Conservation (phyloP, 2,888 invertebrate genomes). For the Biston stratarius region DNA sequence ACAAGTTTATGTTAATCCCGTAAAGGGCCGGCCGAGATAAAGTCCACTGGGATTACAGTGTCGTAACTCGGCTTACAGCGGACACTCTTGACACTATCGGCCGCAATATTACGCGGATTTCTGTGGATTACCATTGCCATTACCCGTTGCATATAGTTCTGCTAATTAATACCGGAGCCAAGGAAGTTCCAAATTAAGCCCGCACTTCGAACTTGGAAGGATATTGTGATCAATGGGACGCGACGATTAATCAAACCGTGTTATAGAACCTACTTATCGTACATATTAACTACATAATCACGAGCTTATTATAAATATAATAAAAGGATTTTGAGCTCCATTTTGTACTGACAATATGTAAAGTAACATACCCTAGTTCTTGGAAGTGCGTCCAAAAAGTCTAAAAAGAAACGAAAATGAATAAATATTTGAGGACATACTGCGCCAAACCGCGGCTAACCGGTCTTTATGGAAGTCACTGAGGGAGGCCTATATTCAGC, state of each 20-base stretch:
- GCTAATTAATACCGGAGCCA: constrained; percentile 63
- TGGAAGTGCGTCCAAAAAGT: too few species aligned
- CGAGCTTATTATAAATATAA: too few species aligned
- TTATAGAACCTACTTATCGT: neutral
- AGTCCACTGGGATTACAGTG: constrained; percentile 72
- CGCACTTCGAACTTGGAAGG: constrained; percentile 46
- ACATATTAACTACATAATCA: too few species aligned
- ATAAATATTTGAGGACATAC: too few species aligned
- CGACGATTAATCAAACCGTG: constrained; percentile 18
- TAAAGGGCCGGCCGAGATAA: constrained; percentile 78
- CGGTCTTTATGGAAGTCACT: too few species aligned
- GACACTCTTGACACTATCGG: constrained; percentile 75
- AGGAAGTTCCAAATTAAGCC: constrained; percentile 54
- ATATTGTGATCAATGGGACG: constrained; percentile 36
- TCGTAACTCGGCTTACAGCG: constrained; percentile 72
- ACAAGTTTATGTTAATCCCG: constrained; percentile 78
- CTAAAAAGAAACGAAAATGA: too few species aligned
- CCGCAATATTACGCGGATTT: constrained; percentile 73
- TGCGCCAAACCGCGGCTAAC: too few species aligned
- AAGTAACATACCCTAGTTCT: too few species aligned
- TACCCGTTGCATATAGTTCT: constrained; percentile 62
- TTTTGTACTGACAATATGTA: too few species aligned
- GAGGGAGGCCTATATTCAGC: too few species aligned
- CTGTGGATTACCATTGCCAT: constrained; percentile 64
- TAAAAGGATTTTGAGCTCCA: too few species aligned